Evolutionary conservation across 2,797 vertebrate genomes (phyloP).

Genomic region (Parotocinclus haroldoi): DNA sequence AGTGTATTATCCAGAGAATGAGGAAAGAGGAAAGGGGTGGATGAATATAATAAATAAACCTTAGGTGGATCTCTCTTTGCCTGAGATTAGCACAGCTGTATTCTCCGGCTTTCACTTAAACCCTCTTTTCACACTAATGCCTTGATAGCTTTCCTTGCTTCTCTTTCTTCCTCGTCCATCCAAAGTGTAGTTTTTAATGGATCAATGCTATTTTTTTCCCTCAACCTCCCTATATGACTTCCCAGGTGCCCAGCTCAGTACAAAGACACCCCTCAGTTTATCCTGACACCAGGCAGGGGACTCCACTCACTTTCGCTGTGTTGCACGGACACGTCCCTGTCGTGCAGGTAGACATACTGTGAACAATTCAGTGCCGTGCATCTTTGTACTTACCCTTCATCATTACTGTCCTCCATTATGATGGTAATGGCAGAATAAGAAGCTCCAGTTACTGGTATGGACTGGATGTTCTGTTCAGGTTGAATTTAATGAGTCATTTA

Average conservation of each 20-base stretch:
- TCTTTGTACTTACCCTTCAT: constrained; percentile 47
- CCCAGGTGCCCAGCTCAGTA: constrained; percentile 97
- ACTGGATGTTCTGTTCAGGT: constrained; percentile 18
- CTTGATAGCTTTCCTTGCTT: constrained; percentile 39
- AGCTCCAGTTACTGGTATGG: constrained; percentile 5
- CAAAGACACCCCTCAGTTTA: constrained; percentile 99
- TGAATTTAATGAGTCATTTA: constrained; percentile 1
- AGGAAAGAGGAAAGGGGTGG: constrained; percentile 14
- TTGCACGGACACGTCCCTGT: constrained; percentile 99
- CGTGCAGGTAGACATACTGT: constrained; percentile 87
- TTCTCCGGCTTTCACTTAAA: constrained; percentile 19
- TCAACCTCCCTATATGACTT: constrained; percentile 64
- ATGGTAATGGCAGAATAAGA: no score
- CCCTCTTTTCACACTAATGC: constrained; percentile 49
- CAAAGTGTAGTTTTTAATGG: constrained; percentile 59
- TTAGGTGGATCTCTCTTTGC: no score
- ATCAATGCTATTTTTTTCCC: constrained; percentile 56
- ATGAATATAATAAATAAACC: constrained; percentile 11
- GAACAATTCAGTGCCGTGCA: constrained; percentile 46
- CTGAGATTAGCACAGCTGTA: no score
- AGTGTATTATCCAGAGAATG: constrained; percentile 10
- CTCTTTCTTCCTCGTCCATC: constrained; percentile 49
- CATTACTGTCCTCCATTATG: constrained; percentile 47
- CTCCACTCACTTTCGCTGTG: constrained; percentile 98
- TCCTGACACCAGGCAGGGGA: constrained; percentile 98